Evolutionary conservation across 2,797 vertebrate genomes (phyloP).

Genomic region (Siniperca scherzeri): DNA sequence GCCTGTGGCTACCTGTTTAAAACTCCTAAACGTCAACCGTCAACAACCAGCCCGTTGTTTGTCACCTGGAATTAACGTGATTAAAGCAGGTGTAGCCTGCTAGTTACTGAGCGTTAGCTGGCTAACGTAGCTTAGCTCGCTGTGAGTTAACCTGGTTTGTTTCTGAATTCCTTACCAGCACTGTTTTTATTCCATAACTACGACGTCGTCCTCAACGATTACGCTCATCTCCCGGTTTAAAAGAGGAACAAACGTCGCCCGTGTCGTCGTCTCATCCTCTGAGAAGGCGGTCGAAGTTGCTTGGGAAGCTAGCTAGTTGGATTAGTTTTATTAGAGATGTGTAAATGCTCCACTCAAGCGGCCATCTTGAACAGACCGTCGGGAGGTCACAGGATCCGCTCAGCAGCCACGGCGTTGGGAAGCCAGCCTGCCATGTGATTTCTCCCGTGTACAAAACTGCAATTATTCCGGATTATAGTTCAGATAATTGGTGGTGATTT

Average conservation of each 20-base stretch:
- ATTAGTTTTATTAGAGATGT: slow-evolving; percentile 51
- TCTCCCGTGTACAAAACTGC: not conserved
- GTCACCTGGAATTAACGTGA: slow-evolving; percentile 4
- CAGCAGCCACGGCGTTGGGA: not conserved
- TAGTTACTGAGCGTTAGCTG: slow-evolving; percentile 6
- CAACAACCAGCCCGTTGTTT: not conserved
- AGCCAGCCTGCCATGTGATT: not conserved
- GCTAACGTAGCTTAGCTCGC: slow-evolving; percentile 55
- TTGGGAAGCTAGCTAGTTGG: slow-evolving; percentile 25
- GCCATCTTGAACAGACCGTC: slow-evolving; percentile 74
- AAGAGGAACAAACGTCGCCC: not conserved
- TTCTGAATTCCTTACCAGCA: slow-evolving; percentile 53
- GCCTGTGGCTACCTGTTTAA: not conserved
- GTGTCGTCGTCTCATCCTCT: slow-evolving; percentile 8
- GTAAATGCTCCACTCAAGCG: slow-evolving; percentile 53
- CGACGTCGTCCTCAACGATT: slow-evolving; percentile 3
- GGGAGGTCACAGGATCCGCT: slow-evolving; percentile 55
- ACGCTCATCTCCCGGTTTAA: not conserved
- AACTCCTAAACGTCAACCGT: not conserved
- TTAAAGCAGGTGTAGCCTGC: slow-evolving; percentile 11
- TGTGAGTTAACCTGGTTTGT: slow-evolving; percentile 23
- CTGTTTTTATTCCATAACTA: slow-evolving; percentile 59
- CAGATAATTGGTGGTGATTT: not conserved
- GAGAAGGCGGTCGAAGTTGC: not conserved
- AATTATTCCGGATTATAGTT: not conserved